Conservation (phyloP, 2,113 vertebrate genomes). For the Catagonus wagneri region DNA sequence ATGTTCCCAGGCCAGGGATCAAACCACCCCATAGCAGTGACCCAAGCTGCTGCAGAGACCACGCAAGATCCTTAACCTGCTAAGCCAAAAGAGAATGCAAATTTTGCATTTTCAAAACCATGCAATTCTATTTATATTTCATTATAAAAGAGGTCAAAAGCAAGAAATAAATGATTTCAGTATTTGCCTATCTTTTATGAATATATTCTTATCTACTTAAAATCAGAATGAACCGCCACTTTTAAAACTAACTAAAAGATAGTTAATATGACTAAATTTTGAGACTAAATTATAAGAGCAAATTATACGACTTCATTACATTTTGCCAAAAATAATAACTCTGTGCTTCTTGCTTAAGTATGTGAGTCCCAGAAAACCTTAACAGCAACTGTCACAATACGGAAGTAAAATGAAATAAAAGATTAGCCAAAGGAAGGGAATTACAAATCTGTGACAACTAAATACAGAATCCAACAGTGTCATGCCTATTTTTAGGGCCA, state of each 20-base stretch:
- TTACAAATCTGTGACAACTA: constrained; percentile 17
- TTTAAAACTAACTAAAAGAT: neutral
- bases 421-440: neutral
- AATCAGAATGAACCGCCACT: constrained; percentile 27
- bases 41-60: too few relatives aligned
- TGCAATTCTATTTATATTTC: neutral
- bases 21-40: too few relatives aligned
- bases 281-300: neutral
- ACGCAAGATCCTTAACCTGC: too few relatives aligned
- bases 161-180: neutral
- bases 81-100: too few relatives aligned
- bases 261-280: constrained; percentile 34
- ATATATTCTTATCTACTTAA: neutral
- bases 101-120: neutral
- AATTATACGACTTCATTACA: neutral
- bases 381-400: neutral
- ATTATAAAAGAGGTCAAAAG: constrained; percentile 13
- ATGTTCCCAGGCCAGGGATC: too few relatives aligned
- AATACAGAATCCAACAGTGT: neutral
- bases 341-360: constrained; percentile 1
- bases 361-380: constrained; percentile 23
- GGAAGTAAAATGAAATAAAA: constrained; percentile 46
- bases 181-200: neutral
- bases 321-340: constrained; percentile 49
- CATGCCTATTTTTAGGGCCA: neutral